Conservation (phyloP, 2,888 invertebrate genomes). For the Eilema depressum region DNA sequence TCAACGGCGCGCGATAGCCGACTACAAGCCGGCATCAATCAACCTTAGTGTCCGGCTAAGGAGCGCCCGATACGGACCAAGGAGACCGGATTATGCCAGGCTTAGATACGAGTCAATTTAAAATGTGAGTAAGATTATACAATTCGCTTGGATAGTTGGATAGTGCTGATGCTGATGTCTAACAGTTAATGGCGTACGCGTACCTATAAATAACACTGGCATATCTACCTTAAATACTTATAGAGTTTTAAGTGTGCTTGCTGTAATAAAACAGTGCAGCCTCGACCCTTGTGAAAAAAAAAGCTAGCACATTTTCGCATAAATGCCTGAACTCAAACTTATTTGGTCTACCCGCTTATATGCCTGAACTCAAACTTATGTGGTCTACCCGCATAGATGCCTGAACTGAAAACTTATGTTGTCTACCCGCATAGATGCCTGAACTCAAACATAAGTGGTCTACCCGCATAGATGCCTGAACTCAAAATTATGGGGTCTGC, state of each 20-base stretch:
- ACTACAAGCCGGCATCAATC: constrained; percentile 59
- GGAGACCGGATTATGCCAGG: background rate
- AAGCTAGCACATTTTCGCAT: too few relatives aligned
- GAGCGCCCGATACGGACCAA: constrained; percentile 8
- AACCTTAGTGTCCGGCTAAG: constrained; percentile 53
- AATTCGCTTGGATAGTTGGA: background rate
- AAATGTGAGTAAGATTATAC: background rate
- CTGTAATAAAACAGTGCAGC: background rate
- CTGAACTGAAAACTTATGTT: background rate
- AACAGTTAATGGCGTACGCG: background rate
- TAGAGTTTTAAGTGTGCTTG: background rate
- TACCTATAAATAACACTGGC: background rate
- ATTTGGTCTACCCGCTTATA: too few relatives aligned
- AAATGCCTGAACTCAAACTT: too few relatives aligned
- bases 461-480: too few relatives aligned
- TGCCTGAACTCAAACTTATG: too few relatives aligned
- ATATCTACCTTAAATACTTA: too few relatives aligned
- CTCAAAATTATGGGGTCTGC: too few relatives aligned
- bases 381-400: too few relatives aligned
- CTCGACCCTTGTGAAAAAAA: too few relatives aligned
- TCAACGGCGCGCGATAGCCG: constrained; percentile 51
- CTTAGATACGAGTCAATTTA: constrained; percentile 8
- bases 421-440: background rate
- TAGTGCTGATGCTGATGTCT: background rate
- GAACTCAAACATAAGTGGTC: too few relatives aligned